These are phyloP conservation scores for Xanthorhoe spadicearia DNA, from an alignment of 2,888 invertebrate genomes.

Conservation along the genomic window DNA sequence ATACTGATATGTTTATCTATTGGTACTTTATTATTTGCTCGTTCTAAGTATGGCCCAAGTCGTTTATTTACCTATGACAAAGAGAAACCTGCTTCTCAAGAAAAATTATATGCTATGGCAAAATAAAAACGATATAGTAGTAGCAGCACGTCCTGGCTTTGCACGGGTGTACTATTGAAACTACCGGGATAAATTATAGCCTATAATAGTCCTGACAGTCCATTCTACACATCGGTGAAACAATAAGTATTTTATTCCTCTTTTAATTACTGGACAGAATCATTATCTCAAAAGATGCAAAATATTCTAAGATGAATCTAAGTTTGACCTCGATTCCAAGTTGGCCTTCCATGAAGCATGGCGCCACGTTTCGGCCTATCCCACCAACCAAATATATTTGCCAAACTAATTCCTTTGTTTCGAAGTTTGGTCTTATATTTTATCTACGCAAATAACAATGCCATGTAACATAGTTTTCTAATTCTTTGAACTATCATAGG, in stretches of 20 bases:
- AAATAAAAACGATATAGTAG: too few species aligned
- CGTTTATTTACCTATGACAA: constrained; percentile 32
- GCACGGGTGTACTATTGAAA: too few species aligned
- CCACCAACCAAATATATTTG: constrained; percentile 38
- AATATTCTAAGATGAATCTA: constrained; percentile 9
- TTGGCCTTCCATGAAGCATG: constrained; percentile 32
- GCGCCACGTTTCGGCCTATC: constrained; percentile 28
- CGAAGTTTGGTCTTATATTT: constrained; percentile 29
- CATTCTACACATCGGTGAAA: too few species aligned
- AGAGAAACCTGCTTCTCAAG: constrained; percentile 14
- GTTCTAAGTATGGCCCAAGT: constrained; percentile 40
- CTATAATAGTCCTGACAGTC: too few species aligned
- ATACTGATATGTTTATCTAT: constrained; percentile 52
- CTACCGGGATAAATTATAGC: too few species aligned
- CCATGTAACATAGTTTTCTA: constrained; percentile 14
- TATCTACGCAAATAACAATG: constrained; percentile 32
- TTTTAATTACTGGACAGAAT: not conserved
- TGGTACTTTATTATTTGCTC: constrained; percentile 53
- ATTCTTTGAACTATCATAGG: constrained; percentile 20
- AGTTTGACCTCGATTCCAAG: constrained; percentile 6
- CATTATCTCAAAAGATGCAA: not conserved
- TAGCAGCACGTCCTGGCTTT: too few species aligned
- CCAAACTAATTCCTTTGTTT: constrained; percentile 40
- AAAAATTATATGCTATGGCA: too few species aligned
- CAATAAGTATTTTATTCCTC: not conserved